phyloP scores from a whole-genome alignment of 2,888 invertebrate genomes.

The Mycalesis mineus region DNA sequence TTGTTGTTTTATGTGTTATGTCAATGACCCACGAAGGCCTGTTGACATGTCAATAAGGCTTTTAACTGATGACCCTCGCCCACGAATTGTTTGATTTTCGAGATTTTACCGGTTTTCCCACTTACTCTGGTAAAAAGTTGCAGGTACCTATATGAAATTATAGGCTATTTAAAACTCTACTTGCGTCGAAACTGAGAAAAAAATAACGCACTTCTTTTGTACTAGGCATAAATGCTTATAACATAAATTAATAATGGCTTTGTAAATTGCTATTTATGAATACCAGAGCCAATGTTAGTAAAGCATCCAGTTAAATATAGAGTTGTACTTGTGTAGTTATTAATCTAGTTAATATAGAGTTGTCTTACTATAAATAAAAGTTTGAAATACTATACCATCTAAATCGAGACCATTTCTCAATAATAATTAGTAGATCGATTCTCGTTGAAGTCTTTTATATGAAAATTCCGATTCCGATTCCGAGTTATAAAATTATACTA shows the following conservation, averaged over 20 bases:
- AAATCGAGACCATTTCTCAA: no score
- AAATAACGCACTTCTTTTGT: no score
- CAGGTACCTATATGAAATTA: background rate
- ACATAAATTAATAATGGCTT: no score
- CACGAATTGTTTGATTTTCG: slow-evolving; percentile 13
- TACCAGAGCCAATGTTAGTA: no score
- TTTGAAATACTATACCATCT: no score
- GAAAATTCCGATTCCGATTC: background rate
- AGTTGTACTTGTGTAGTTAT: no score
- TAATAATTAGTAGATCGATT: background rate
- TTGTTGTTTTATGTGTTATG: slow-evolving; percentile 26
- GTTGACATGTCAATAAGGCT: slow-evolving; percentile 40
- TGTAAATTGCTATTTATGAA: no score
- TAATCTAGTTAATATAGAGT: no score
- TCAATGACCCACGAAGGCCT: slow-evolving; percentile 33
- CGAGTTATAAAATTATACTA: background rate
- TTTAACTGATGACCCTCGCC: slow-evolving; percentile 32
- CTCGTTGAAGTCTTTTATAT: slow-evolving; percentile 21
- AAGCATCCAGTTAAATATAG: no score
- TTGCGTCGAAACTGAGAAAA: no score
- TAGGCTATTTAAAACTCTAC: background rate
- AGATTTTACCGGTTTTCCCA: slow-evolving; percentile 1
- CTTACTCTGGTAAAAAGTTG: background rate
- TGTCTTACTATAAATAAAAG: no score
- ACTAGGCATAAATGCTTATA: no score